These are phyloP conservation scores for Pterocles orientalis DNA, from an alignment of 2,113 vertebrate species.

Conservation along the genomic window DNA sequence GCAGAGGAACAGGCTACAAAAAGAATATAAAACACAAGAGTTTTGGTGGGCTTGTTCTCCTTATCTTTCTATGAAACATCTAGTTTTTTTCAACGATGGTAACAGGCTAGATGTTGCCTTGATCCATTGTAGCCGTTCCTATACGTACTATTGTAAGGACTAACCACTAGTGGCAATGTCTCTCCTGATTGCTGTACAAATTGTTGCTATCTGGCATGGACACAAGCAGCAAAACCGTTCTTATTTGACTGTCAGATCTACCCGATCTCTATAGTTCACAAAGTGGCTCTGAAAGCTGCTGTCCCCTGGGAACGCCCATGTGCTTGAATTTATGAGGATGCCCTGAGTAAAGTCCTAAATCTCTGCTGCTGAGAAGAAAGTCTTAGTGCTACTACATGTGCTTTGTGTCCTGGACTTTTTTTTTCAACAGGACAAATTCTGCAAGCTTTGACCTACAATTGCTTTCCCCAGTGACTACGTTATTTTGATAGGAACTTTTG, in stretches of 20 bases:
- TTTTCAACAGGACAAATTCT: neutral
- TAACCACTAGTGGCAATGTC: neutral
- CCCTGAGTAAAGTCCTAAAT: neutral
- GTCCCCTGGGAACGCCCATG: neutral
- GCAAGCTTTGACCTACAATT: neutral
- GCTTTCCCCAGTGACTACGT: neutral
- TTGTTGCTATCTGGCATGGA: neutral
- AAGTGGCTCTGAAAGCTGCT: neutral
- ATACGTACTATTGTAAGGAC: neutral
- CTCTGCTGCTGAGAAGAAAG: neutral
- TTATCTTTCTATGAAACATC: neutral
- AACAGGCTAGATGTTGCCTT: neutral
- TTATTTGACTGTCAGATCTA: neutral
- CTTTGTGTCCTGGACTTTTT: neutral
- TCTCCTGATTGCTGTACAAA: fast-evolving
- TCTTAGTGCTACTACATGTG: neutral
- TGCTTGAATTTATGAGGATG: neutral
- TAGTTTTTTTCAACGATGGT: neutral
- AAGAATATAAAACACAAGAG: neutral
- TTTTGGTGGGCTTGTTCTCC: neutral
- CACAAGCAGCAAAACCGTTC: neutral
- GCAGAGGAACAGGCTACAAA: neutral
- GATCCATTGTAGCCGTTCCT: neutral
- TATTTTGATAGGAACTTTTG: neutral
- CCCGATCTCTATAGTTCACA: neutral